Evolutionary conservation across 2,888 invertebrate species (phyloP).

Genomic region (Lasioglossum zephyrum): DNA sequence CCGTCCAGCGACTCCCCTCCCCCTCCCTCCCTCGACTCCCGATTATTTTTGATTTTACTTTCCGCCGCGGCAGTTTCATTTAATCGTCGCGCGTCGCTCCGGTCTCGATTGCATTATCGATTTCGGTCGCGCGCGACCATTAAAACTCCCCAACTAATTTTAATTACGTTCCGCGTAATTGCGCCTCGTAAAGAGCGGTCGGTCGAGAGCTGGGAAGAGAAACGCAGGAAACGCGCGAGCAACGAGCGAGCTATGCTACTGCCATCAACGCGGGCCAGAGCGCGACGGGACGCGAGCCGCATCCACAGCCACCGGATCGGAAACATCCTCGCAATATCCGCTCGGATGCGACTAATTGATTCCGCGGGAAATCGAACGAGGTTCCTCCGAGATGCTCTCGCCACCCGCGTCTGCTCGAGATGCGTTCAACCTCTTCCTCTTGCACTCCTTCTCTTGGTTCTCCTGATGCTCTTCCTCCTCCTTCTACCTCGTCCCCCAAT

Average conservation of each 20-base stretch:
- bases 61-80: slow-evolving; percentile 15
- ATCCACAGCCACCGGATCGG: not conserved
- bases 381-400: slow-evolving; percentile 18
- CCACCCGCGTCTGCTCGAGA: slow-evolving; percentile 26
- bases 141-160: slow-evolving; percentile 41
- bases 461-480: not conserved
- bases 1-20: not conserved
- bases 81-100: slow-evolving; percentile 27
- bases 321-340: slow-evolving; percentile 50
- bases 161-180: slow-evolving; percentile 45
- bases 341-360: slow-evolving; percentile 21
- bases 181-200: slow-evolving; percentile 26
- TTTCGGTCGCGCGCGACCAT: slow-evolving; percentile 29
- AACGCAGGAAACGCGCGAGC: not conserved
- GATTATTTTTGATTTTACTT: slow-evolving; percentile 27
- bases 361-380: slow-evolving; percentile 58
- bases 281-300: not conserved
- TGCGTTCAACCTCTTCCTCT: slow-evolving; percentile 18
- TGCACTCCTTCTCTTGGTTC: not conserved
- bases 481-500: slow-evolving; percentile 50
- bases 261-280: not conserved
- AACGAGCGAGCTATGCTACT: not conserved
- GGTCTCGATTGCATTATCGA: slow-evolving; percentile 37
- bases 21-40: not conserved
- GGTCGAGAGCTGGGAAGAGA: not conserved